Evolutionary conservation across 2,888 invertebrate genomes (phyloP).

Genomic region (Tetranychus piercei): DNA sequence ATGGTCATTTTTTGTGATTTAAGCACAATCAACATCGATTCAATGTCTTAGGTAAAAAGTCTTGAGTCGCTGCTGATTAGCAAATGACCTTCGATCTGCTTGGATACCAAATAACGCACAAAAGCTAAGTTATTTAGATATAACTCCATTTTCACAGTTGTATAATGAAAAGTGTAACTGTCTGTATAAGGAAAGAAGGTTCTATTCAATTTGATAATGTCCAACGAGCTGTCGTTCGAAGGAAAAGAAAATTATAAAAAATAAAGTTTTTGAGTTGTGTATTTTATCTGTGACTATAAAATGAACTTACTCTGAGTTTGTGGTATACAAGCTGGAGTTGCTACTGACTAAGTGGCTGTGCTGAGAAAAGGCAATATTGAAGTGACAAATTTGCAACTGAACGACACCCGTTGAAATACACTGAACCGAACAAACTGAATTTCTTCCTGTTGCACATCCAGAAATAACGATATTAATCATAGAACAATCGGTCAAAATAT

Average conservation of each 20-base stretch:
- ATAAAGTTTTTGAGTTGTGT: background rate
- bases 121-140: too few species aligned
- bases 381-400: background rate
- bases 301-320: background rate
- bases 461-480: background rate
- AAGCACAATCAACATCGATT: too few species aligned
- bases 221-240: background rate
- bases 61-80: too few species aligned
- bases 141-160: too few species aligned
- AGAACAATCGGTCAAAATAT: background rate
- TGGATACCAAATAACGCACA: too few species aligned
- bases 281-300: too few species aligned
- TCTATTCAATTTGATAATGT: slow-evolving; percentile 17
- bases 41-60: too few species aligned
- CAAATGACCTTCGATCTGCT: too few species aligned
- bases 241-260: background rate
- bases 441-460: background rate
- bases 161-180: slow-evolving; percentile 41
- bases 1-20: too few species aligned
- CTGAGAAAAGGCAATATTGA: slow-evolving; percentile 3
- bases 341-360: slow-evolving; percentile 2
- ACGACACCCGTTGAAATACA: background rate
- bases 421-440: background rate
- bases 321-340: background rate
- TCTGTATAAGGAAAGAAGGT: slow-evolving; percentile 21